phyloP scores from a whole-genome alignment of 2,797 vertebrate species.

The Esox lucius region DNA sequence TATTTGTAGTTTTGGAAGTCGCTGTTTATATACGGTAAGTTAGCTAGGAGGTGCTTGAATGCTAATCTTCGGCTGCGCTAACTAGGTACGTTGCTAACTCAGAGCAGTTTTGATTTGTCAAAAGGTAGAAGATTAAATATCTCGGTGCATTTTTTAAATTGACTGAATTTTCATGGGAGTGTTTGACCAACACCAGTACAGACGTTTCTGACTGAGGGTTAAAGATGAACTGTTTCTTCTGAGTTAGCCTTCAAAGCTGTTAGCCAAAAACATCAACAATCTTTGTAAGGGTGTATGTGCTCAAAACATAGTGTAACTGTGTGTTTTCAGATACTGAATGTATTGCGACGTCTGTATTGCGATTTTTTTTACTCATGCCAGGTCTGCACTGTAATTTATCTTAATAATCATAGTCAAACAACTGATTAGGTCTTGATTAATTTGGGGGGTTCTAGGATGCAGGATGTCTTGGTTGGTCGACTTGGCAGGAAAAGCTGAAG shows the following conservation, averaged over 20 bases:
- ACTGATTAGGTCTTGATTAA: neutral
- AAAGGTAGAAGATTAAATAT: neutral
- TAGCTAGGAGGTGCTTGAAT: constrained; percentile 7
- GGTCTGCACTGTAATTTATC: too few relatives aligned
- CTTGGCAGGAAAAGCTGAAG: constrained; percentile 92
- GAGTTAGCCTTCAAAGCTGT: neutral
- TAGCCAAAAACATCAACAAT: neutral
- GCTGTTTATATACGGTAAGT: constrained; percentile 49
- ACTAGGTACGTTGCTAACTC: neutral
- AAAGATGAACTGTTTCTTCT: neutral
- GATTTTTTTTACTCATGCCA: too few relatives aligned
- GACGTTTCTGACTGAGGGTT: neutral
- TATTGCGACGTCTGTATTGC: neutral
- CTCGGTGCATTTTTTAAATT: neutral
- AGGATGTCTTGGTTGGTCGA: constrained; percentile 96
- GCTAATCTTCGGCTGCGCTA: neutral
- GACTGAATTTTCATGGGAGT: too few relatives aligned
- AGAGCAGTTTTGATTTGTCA: neutral
- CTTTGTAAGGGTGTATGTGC: neutral
- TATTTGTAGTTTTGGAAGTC: constrained; percentile 8
- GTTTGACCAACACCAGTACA: neutral
- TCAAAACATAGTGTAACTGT: neutral
- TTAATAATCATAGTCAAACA: too few relatives aligned
- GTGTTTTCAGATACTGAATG: neutral
- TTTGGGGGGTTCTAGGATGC: constrained; percentile 26